Evolutionary conservation across 2,888 invertebrate genomes (phyloP).

Genomic region (Synergus laeviventris): DNA sequence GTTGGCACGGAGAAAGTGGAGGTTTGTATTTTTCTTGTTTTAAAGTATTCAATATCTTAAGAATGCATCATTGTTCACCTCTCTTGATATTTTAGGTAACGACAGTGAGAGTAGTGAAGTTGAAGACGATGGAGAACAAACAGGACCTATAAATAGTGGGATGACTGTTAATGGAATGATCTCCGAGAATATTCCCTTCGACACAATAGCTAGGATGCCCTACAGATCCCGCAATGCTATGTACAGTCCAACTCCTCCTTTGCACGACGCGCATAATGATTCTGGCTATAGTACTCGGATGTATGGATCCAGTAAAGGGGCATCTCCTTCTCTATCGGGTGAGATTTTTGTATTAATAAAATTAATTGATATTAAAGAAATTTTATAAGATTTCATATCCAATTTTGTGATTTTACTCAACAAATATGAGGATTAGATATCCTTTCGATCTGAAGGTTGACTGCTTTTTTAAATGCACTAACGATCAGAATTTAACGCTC

Average conservation of each 20-base stretch:
- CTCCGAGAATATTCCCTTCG: constrained; percentile 63
- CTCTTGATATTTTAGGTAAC: constrained; percentile 57
- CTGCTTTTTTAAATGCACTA: no score
- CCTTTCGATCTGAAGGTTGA: no score
- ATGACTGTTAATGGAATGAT: constrained; percentile 58
- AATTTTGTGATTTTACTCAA: no score
- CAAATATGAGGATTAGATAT: no score
- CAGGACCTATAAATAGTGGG: constrained; percentile 60
- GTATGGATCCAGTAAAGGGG: constrained; percentile 87
- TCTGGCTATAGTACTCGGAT: constrained; percentile 91
- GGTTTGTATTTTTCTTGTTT: constrained; percentile 42
- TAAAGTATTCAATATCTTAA: background rate
- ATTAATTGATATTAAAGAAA: no score
- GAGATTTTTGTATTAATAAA: background rate
- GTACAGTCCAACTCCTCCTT: constrained; percentile 77
- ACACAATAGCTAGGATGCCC: constrained; percentile 70
- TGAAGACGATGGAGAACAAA: constrained; percentile 63
- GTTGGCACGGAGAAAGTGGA: constrained; percentile 65
- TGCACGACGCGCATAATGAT: constrained; percentile 85
- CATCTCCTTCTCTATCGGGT: constrained; percentile 84
- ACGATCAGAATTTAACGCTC: no score
- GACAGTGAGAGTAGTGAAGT: constrained; percentile 70
- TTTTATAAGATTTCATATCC: no score
- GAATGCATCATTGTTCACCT: no score
- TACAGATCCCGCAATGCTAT: constrained; percentile 77